These are phyloP conservation scores for Tringa solitaria DNA, from an alignment of 2,113 vertebrate genomes.

Conservation along the genomic window DNA sequence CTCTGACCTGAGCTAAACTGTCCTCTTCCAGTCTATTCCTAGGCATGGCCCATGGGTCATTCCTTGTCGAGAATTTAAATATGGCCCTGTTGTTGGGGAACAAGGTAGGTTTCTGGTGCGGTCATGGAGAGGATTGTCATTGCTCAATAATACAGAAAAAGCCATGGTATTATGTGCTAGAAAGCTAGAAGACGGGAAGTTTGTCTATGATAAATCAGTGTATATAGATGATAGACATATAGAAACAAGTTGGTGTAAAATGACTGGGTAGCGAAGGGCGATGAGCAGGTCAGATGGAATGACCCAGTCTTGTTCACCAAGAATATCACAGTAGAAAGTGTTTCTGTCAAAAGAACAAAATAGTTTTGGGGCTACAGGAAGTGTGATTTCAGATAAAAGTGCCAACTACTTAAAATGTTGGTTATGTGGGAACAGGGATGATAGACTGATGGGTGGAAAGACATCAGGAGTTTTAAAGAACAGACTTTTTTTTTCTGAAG, in stretches of 20 bases:
- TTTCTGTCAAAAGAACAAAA: not conserved
- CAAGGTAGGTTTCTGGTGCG: fast-evolving
- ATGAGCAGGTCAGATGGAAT: not conserved
- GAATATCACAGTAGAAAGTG: not conserved
- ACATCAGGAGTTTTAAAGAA: not conserved
- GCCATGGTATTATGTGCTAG: not conserved
- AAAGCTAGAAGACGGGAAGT: not conserved
- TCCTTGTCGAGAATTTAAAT: not conserved
- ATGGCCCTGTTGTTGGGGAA: not conserved
- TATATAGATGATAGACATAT: too few species aligned
- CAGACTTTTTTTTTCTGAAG: not conserved
- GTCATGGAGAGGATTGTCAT: not conserved
- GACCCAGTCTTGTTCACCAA: not conserved
- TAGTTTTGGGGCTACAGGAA: not conserved
- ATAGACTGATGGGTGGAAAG: not conserved
- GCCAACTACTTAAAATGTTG: not conserved
- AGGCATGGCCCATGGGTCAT: not conserved
- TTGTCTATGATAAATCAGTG: not conserved
- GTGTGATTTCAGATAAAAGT: not conserved
- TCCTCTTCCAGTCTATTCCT: not conserved
- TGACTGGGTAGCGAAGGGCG: not conserved
- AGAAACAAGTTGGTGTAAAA: not conserved
- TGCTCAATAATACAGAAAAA: not conserved
- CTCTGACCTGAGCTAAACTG: not conserved
- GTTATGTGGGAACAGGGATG: not conserved